Evolutionary conservation across 2,888 invertebrate genomes (phyloP).

Genomic region (Icerya purchasi): DNA sequence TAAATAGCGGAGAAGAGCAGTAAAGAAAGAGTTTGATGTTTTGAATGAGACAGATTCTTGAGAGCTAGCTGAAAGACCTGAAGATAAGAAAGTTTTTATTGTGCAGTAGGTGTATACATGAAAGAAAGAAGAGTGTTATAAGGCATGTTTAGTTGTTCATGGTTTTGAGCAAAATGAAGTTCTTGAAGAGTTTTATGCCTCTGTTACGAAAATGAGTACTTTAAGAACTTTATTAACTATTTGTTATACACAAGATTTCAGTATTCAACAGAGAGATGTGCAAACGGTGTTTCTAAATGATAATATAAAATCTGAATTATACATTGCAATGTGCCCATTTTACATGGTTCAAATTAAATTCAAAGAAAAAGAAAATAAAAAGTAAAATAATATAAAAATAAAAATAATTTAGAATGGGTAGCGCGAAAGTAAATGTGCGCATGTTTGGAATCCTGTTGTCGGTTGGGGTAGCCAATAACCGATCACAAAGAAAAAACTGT

Average conservation of each 20-base stretch:
- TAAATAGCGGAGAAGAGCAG: background rate
- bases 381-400: too few relatives aligned
- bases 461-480: too few relatives aligned
- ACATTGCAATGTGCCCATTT: too few relatives aligned
- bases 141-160: background rate
- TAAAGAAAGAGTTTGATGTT: background rate
- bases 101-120: background rate
- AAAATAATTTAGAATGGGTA: too few relatives aligned
- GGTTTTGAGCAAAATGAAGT: background rate
- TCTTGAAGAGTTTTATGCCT: background rate
- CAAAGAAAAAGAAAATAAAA: too few relatives aligned
- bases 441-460: too few relatives aligned
- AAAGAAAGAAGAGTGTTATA: background rate
- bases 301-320: conserved; percentile 11
- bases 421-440: too few relatives aligned
- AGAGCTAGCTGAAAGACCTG: background rate
- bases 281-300: background rate
- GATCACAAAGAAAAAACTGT: too few relatives aligned
- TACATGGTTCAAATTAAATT: too few relatives aligned
- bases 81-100: conserved; percentile 2
- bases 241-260: background rate
- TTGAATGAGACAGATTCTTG: conserved; percentile 3
- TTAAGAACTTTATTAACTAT: background rate
- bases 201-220: background rate
- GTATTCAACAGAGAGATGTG: background rate